Evolutionary conservation across 2,113 vertebrate species (phyloP), one percentile per base, ranked within the genome.

Genomic region (Chaetorhynchus papuensis): DNA sequence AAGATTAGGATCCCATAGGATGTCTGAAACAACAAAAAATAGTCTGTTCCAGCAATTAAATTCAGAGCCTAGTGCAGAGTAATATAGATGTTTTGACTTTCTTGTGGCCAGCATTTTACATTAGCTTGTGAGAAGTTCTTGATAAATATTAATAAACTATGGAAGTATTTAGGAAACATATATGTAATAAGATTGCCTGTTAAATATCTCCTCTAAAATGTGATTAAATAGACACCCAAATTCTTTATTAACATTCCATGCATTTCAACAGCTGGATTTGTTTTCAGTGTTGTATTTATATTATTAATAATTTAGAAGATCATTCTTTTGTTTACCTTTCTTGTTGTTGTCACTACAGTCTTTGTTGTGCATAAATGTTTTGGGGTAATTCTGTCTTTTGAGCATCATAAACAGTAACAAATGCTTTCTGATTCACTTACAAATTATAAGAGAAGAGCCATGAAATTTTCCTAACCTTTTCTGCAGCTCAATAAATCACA

Each of bases 401-500:
- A 97, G 92, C 80, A 97, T 98, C 89, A 97, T 98, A 97, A 98
- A 97, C 96, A 98, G 97, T 97, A 98, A 97, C 97, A 98, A 98
- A 98, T 98, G 96, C 65, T 96, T 92, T 97, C 98, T 98, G 97
- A 98, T 98, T 98, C 97, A 96, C 97, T 98, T 98, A 98, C 98
- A 98, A 98, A 98, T 98, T 98, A 97, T 97, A 97, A 95, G 96
- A 98, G 97, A 97, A 97, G 94, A 98, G 97, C 93, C 97, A 96
- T 96, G 96, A 98, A 98, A 97, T 97, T 98, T 98, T 98, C 97
- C 93, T 98, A 98, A 98, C 98, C 98, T 98, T 98, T 98, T 97
- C 94, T 97, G 96, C 95, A 97, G 97, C 97, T 97, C 98, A 98
- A 98, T 98, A 98, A 98, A 98, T 98, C 98, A 98, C 98, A 97